phyloP scores from a whole-genome alignment of 92 coral and sea anemone species.

The Galaxea fascicularis region DNA sequence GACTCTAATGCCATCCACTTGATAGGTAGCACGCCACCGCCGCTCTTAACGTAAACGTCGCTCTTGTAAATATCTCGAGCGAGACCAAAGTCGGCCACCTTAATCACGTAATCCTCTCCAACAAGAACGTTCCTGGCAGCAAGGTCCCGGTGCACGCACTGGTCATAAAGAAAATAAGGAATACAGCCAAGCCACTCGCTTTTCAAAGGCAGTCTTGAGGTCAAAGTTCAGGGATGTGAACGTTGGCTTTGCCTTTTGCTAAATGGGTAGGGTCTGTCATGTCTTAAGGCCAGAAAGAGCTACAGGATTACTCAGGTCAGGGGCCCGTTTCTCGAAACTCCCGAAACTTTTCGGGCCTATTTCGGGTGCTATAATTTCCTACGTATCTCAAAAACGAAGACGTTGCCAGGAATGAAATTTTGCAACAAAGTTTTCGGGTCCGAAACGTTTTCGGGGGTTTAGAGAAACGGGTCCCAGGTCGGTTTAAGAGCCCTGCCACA shows the following conservation, averaged over 20 bases:
- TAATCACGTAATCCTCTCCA: conserved; percentile 83
- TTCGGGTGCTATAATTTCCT: no score
- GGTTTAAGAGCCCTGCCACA: no score
- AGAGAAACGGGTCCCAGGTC: no score
- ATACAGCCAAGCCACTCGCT: neutral
- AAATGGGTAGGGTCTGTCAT: neutral
- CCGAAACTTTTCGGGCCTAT: no score
- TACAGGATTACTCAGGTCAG: no score
- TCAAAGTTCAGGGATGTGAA: no score
- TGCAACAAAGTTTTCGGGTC: no score
- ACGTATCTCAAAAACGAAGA: no score
- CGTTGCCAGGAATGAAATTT: no score
- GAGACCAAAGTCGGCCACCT: conserved; percentile 89
- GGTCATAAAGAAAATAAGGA: neutral
- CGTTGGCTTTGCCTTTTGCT: neutral
- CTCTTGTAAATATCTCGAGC: conserved; percentile 86
- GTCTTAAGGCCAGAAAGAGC: neutral
- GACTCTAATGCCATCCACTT: conserved; percentile 99
- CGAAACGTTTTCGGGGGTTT: no score
- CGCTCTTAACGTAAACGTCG: conserved; percentile 81
- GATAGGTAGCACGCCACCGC: conserved; percentile 85
- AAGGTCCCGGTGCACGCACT: conserved; percentile 93
- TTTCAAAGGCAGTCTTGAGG: no score
- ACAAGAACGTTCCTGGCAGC: conserved; percentile 90
- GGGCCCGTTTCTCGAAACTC: no score